Conservation (phyloP, 2,797 vertebrate genomes). For the Danionella dracula region DNA sequence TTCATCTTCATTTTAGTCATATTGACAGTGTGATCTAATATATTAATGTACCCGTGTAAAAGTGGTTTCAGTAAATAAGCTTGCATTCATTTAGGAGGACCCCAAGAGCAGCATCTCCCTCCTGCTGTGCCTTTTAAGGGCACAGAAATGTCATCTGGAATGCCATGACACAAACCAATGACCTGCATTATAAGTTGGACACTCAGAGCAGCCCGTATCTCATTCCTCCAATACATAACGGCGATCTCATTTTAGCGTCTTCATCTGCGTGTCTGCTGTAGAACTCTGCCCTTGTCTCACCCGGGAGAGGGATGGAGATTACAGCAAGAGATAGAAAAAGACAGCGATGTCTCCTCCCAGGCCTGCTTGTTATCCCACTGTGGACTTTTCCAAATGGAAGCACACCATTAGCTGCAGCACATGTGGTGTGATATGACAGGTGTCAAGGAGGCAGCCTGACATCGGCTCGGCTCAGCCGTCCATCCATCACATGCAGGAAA, state of each 20-base stretch:
- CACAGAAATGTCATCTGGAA: background rate
- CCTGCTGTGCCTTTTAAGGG: background rate
- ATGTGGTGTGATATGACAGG: constrained; percentile 17
- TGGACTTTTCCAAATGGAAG: background rate
- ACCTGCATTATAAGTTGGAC: constrained; percentile 8
- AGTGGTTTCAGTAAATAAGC: background rate
- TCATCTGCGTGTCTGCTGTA: constrained; percentile 9
- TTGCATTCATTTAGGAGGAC: background rate
- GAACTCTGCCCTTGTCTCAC: constrained; percentile 5
- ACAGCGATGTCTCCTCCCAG: background rate
- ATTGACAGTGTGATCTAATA: too few relatives aligned
- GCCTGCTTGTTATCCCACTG: constrained; percentile 16
- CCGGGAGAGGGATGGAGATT: constrained; percentile 6
- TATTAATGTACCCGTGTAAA: too few relatives aligned
- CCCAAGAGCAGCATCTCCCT: background rate
- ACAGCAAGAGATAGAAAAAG: background rate
- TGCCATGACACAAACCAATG: background rate
- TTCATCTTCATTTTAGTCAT: too few relatives aligned
- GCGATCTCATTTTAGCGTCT: constrained; percentile 35
- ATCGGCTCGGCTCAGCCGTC: constrained; percentile 2
- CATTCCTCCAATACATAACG: constrained; percentile 53
- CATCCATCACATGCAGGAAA: constrained; percentile 12
- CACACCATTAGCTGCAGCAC: constrained; percentile 23
- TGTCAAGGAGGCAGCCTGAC: constrained; percentile 19
- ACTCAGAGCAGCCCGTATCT: constrained; percentile 45